Conservation (phyloP, 2,113 vertebrate species). For the Dasyurus viverrinus region DNA sequence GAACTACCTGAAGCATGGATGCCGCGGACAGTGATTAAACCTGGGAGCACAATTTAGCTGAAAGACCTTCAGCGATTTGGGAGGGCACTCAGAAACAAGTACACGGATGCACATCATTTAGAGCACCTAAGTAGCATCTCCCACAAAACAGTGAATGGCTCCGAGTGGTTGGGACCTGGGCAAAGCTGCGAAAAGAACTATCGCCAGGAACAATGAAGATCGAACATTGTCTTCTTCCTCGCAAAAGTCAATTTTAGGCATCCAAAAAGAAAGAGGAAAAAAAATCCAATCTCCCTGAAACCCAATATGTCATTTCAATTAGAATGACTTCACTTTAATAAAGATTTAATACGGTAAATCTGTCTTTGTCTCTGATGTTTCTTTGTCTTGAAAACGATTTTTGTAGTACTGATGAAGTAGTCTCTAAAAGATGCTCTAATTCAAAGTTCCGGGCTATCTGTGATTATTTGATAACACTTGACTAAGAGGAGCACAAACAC, state of each 20-base stretch:
- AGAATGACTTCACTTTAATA: constrained; percentile 77
- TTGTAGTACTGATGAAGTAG: constrained; percentile 58
- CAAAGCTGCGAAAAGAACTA: not conserved
- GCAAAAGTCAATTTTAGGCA: constrained; percentile 8
- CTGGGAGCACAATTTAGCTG: not conserved
- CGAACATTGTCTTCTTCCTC: not conserved
- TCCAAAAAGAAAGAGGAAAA: not conserved
- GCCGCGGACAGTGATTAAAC: not conserved
- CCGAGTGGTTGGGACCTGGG: not conserved
- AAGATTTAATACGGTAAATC: constrained; percentile 79
- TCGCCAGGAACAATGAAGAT: not conserved
- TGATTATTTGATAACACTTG: constrained; percentile 53
- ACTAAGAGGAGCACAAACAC: not conserved
- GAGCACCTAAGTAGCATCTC: not conserved
- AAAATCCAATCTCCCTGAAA: constrained; percentile 56
- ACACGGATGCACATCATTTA: not conserved
- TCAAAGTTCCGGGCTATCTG: constrained; percentile 48
- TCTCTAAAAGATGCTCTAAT: constrained; percentile 52
- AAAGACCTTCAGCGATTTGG: not conserved
- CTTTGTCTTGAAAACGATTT: constrained; percentile 77
- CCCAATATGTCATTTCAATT: constrained; percentile 71
- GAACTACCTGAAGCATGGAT: not conserved
- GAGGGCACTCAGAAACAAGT: not conserved
- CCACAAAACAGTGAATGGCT: not conserved
- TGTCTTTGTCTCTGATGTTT: constrained; percentile 75